phyloP scores from a whole-genome alignment of 2,797 vertebrate species.

The Ficedula albicollis region DNA sequence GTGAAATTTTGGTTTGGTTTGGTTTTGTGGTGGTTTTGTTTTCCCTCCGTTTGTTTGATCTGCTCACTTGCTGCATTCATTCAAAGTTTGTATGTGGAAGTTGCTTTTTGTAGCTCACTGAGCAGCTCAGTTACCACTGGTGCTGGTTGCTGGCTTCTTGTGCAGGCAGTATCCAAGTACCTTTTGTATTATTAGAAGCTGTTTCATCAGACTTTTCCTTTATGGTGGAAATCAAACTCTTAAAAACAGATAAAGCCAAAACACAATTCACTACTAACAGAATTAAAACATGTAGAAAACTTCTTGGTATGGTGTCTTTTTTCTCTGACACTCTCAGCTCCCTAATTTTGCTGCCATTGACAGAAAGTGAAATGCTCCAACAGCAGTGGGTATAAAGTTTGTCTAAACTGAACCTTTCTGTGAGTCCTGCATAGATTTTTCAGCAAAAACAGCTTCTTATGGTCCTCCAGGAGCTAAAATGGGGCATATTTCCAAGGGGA shows the following conservation, averaged over 20 bases:
- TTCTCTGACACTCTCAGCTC: background rate
- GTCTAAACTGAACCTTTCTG: background rate
- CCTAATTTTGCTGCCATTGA: background rate
- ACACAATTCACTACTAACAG: background rate
- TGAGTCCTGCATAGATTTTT: background rate
- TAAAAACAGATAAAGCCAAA: background rate
- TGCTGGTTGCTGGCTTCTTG: background rate
- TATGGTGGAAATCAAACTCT: background rate
- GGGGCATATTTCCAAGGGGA: background rate
- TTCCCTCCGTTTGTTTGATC: background rate
- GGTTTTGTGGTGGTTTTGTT: background rate
- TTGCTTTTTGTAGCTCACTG: background rate
- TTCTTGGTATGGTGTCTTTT: background rate
- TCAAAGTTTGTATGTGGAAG: background rate
- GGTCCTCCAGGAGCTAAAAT: background rate
- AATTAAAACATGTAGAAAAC: background rate
- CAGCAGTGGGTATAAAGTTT: background rate
- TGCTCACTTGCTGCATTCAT: background rate
- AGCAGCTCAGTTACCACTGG: background rate
- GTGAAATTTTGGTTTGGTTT: background rate
- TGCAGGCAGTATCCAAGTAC: background rate
- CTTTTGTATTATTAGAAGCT: background rate
- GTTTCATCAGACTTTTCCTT: background rate
- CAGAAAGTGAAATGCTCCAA: background rate
- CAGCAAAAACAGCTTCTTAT: background rate